Percentiles rank a stretch among this genome's conserved stretches.
Evolutionary conservation across 2,888 invertebrate species (phyloP).

Genomic region (Zygogramma bicolorata): DNA sequence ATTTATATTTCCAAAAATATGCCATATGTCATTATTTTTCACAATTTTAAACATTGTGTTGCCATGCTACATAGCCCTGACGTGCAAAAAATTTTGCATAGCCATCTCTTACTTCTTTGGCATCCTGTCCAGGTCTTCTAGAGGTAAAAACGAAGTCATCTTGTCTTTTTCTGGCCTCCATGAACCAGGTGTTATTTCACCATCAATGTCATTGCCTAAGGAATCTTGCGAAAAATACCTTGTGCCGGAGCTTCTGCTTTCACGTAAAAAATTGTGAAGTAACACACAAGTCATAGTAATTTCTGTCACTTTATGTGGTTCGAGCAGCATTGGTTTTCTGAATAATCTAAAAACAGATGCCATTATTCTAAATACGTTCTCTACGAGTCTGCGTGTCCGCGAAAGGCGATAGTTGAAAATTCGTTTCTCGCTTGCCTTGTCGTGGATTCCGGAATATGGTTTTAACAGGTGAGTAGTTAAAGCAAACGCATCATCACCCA

Average conservation of each 20-base stretch:
- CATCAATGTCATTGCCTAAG: constrained; percentile 22
- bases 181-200: constrained; percentile 13
- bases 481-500: constrained; percentile 38
- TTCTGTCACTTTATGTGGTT: constrained; percentile 28
- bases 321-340: constrained; percentile 34
- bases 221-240: constrained; percentile 25
- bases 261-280: constrained; percentile 37
- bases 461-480: constrained; percentile 43
- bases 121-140: constrained; percentile 8
- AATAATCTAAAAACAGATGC: constrained; percentile 34
- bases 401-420: constrained; percentile 48
- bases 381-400: constrained; percentile 31
- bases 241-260: constrained; percentile 17
- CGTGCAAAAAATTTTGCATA: neutral
- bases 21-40: neutral
- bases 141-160: constrained; percentile 20
- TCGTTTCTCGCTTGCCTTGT: constrained; percentile 37
- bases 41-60: neutral
- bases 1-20: too few species aligned
- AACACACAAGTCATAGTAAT: constrained; percentile 22
- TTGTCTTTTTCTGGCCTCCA: constrained; percentile 1
- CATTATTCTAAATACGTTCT: constrained; percentile 36
- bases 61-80: neutral
- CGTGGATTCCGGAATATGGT: constrained; percentile 41
- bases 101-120: constrained; percentile 1